Conservation (phyloP, 2,888 invertebrate species). For the Pheosia gnoma region DNA sequence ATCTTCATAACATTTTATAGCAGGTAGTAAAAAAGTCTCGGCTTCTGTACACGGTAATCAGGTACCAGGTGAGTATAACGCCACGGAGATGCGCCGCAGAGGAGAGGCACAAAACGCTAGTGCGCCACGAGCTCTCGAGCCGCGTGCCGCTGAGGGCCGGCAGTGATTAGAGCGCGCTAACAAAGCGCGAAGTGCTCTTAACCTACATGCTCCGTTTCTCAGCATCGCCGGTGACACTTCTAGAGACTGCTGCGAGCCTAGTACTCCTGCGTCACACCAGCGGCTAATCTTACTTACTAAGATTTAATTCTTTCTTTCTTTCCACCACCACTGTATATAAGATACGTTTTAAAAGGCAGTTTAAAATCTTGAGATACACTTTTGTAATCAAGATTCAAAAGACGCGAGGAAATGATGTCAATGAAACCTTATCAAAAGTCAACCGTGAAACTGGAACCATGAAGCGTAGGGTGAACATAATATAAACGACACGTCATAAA, state of each 20-base stretch:
- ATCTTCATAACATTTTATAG: no score
- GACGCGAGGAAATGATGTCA: slow-evolving; percentile 32
- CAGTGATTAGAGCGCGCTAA: slow-evolving; percentile 83
- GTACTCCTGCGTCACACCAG: slow-evolving; percentile 54
- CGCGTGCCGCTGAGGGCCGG: slow-evolving; percentile 74
- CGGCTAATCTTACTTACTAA: slow-evolving; percentile 59
- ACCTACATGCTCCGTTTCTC: slow-evolving; percentile 83
- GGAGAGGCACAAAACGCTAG: slow-evolving; percentile 78
- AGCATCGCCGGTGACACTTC: slow-evolving; percentile 70
- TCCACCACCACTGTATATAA: slow-evolving; percentile 8
- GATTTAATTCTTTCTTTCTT: slow-evolving; percentile 34
- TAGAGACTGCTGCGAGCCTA: slow-evolving; percentile 64
- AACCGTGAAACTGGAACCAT: slow-evolving; percentile 49
- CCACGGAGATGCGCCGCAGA: slow-evolving; percentile 60
- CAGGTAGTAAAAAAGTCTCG: background rate
- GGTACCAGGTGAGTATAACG: slow-evolving; percentile 56
- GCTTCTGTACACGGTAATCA: slow-evolving; percentile 28
- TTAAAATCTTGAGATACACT: background rate
- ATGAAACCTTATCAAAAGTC: slow-evolving; percentile 49
- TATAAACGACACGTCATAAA: slow-evolving; percentile 63
- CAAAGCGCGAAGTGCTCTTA: slow-evolving; percentile 80
- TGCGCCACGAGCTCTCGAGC: slow-evolving; percentile 72
- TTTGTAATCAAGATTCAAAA: slow-evolving; percentile 14
- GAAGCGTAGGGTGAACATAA: slow-evolving; percentile 52
- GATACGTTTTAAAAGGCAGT: slow-evolving; percentile 10